A percentile compares a stretch with the other conserved stretches of the same genome.
Conservation (phyloP, 2,113 vertebrate species). For the Eudyptes chrysolophus region DNA sequence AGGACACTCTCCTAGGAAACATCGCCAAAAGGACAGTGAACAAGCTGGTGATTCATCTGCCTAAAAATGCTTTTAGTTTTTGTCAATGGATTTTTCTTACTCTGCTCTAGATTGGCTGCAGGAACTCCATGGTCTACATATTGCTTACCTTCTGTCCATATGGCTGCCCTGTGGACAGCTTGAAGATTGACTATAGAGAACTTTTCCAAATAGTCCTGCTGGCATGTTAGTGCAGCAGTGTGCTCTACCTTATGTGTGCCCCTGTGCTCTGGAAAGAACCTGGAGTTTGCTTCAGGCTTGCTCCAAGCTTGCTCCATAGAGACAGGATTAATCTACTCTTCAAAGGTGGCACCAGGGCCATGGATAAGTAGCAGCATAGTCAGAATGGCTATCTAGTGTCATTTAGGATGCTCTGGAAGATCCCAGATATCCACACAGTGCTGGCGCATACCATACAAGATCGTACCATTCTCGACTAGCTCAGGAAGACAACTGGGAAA, state of each 20-base stretch:
- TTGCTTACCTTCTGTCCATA: not conserved
- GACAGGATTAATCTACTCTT: not conserved
- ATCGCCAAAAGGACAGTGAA: not conserved
- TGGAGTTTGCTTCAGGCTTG: not conserved
- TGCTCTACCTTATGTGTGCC: not conserved
- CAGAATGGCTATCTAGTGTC: not conserved
- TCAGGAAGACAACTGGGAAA: not conserved
- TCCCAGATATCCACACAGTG: not conserved
- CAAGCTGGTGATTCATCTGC: not conserved
- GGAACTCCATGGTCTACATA: not conserved
- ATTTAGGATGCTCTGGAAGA: not conserved
- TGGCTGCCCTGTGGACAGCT: not conserved
- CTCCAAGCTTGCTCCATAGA: not conserved
- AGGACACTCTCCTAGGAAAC: not conserved
- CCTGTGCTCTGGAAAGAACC: not conserved
- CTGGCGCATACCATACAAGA: not conserved
- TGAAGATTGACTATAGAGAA: not conserved
- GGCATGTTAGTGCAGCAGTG: not conserved
- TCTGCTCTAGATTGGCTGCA: not conserved
- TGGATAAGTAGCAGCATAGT: not conserved
- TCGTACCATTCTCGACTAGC: accelerated
- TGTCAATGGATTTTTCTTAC: not conserved
- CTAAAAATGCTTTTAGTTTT: not conserved
- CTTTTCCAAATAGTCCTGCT: not conserved
- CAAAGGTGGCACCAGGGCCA: not conserved